Conservation (phyloP, 1,140 invertebrate genomes). For the Neodiprion pinetum region DNA sequence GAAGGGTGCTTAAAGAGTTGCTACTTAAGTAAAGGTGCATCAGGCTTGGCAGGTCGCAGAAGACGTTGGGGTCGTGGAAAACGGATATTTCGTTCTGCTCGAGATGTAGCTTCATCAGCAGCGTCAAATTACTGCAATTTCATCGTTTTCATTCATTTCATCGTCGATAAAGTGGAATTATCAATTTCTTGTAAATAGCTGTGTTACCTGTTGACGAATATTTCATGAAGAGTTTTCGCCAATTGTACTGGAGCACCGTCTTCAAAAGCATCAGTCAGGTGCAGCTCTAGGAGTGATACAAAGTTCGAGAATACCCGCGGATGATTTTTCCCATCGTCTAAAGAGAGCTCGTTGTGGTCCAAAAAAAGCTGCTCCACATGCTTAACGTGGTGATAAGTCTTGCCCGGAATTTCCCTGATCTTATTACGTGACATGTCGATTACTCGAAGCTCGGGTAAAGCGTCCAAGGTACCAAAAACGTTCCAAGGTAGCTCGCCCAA, state of each 20-base stretch:
- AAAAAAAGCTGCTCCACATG: slow-evolving; percentile 76
- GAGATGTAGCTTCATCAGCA: slow-evolving; percentile 75
- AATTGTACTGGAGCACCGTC: slow-evolving; percentile 69
- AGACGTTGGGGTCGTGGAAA: slow-evolving; percentile 71
- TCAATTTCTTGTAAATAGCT: slow-evolving; percentile 16
- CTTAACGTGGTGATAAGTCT: slow-evolving; percentile 78
- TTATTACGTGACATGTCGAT: slow-evolving; percentile 82
- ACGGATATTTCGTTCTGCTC: slow-evolving; percentile 80
- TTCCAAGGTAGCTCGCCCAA: slow-evolving; percentile 73
- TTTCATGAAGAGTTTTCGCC: slow-evolving; percentile 73
- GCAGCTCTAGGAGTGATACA: slow-evolving; percentile 73
- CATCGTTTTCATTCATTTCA: not conserved
- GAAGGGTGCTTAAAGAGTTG: slow-evolving; percentile 68
- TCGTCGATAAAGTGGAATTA: not conserved
- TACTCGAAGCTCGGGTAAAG: slow-evolving; percentile 67
- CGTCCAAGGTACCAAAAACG: slow-evolving; percentile 72
- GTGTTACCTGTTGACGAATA: slow-evolving; percentile 71
- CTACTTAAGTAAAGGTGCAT: slow-evolving; percentile 75
- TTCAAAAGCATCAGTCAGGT: slow-evolving; percentile 80
- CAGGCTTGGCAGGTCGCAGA: slow-evolving; percentile 74
- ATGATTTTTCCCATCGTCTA: slow-evolving; percentile 68
- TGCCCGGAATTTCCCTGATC: slow-evolving; percentile 78
- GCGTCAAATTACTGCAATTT: slow-evolving; percentile 65
- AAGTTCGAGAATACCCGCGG: slow-evolving; percentile 83
- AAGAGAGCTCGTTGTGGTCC: slow-evolving; percentile 75